phyloP scores from a whole-genome alignment of 2,113 vertebrate genomes.

The Benitochromis conjunctus region DNA sequence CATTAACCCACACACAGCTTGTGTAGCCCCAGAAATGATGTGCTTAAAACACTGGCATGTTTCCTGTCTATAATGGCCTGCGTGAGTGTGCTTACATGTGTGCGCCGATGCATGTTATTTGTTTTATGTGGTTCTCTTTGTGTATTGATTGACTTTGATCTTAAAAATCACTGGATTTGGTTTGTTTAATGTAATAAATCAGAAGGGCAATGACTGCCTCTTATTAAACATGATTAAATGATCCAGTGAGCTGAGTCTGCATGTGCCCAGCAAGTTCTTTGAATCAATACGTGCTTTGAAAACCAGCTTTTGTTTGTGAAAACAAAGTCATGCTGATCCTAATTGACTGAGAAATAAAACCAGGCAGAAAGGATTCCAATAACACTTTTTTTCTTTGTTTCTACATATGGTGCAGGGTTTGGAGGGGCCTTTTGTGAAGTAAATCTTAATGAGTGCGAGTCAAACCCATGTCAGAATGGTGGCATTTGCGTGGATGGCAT shows the following conservation, averaged over 20 bases:
- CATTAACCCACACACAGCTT: conserved; percentile 1
- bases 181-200: conserved; percentile 64
- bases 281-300: conserved; percentile 69
- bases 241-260: conserved; percentile 67
- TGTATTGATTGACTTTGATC: conserved; percentile 59
- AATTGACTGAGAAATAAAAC: conserved; percentile 68
- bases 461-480: conserved; percentile 71
- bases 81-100: not conserved
- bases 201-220: conserved; percentile 59
- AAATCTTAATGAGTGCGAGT: conserved; percentile 72
- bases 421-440: conserved; percentile 67
- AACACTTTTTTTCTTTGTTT: not conserved
- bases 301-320: conserved; percentile 67
- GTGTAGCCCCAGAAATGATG: not conserved
- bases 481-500: conserved; percentile 71
- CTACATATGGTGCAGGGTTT: conserved; percentile 61
- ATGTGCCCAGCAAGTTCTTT: conserved; percentile 55
- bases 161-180: conserved; percentile 44
- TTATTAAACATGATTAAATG: conserved; percentile 76
- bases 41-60: conserved; percentile 10
- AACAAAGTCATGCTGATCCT: conserved; percentile 70
- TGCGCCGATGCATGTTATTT: conserved; percentile 33
- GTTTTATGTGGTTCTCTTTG: conserved; percentile 25
- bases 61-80: not conserved
- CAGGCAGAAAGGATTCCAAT: conserved; percentile 41